These are phyloP conservation scores for Meda fulgida DNA, from an alignment of 2,797 vertebrate genomes.

Conservation along the genomic window DNA sequence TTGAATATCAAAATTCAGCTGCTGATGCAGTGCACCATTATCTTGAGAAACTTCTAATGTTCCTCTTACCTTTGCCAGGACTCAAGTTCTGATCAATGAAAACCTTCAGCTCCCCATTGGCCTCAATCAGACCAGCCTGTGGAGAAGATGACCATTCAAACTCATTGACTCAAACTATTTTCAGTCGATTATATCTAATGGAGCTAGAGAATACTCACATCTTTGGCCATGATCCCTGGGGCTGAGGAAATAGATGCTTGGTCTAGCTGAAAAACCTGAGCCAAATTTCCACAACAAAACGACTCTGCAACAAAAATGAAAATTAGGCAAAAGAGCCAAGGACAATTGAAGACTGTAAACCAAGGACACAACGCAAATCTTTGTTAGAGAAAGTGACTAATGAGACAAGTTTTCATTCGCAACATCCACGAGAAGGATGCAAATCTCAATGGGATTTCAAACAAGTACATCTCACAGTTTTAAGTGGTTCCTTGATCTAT, in stretches of 20 bases:
- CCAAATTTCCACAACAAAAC: conserved; percentile 58
- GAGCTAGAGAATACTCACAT: conserved; percentile 73
- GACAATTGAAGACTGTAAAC: conserved; percentile 29
- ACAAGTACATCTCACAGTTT: not conserved
- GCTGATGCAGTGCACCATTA: not conserved
- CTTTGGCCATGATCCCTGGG: conserved; percentile 86
- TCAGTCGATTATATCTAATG: conserved; percentile 1
- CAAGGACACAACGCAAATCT: conserved; percentile 28
- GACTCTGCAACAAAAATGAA: conserved; percentile 65
- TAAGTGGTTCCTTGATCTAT: conserved; percentile 1
- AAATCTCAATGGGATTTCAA: not conserved
- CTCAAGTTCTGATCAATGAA: conserved; percentile 99
- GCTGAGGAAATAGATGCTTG: conserved; percentile 69
- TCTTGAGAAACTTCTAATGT: not conserved
- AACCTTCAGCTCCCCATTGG: conserved; percentile 99
- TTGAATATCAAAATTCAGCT: not conserved
- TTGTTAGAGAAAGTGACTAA: conserved; percentile 11
- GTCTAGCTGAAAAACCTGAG: conserved; percentile 66
- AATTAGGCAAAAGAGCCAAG: conserved; percentile 23
- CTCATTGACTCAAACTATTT: not conserved
- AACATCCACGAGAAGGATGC: not conserved
- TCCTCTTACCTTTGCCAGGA: conserved; percentile 95
- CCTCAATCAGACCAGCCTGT: conserved; percentile 97
- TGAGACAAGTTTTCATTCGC: not conserved
- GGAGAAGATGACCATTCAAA: conserved; percentile 33